These are phyloP conservation scores for Drosophila antonietae DNA, from an alignment of 2,888 invertebrate genomes.

Conservation along the genomic window DNA sequence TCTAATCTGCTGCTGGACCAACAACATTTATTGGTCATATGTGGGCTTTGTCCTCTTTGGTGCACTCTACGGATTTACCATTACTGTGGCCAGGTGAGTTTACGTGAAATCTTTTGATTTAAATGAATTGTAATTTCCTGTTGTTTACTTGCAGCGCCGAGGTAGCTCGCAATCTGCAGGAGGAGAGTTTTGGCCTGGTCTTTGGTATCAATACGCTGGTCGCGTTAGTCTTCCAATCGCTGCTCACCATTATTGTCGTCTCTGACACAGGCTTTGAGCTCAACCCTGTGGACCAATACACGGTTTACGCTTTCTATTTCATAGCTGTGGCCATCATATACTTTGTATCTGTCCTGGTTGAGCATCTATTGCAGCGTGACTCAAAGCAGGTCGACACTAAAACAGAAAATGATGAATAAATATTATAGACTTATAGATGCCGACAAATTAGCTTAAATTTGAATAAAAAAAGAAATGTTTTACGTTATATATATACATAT, in stretches of 20 bases:
- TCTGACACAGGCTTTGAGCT: constrained; percentile 80
- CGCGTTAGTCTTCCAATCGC: constrained; percentile 91
- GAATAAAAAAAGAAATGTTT: neutral
- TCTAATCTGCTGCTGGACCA: constrained; percentile 86
- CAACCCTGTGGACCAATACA: constrained; percentile 76
- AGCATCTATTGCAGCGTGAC: constrained; percentile 64
- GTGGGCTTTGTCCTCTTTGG: constrained; percentile 90
- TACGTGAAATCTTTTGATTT: neutral
- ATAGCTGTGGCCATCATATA: constrained; percentile 79
- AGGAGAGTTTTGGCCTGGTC: constrained; percentile 94
- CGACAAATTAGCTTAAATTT: neutral
- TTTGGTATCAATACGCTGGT: constrained; percentile 95
- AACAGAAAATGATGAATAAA: constrained; percentile 48
- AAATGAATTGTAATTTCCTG: neutral
- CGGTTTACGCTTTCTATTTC: constrained; percentile 83
- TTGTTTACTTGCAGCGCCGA: constrained; percentile 88
- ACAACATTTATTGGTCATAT: constrained; percentile 90
- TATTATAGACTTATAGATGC: neutral
- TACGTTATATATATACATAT: no score
- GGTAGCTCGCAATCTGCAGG: constrained; percentile 92
- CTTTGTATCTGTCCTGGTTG: constrained; percentile 72
- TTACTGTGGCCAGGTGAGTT: constrained; percentile 81
- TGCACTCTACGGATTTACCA: constrained; percentile 90
- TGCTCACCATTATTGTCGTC: constrained; percentile 87
- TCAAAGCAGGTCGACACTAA: constrained; percentile 29